These are phyloP conservation scores for Drosophila formosana DNA, from an alignment of 2,888 invertebrate genomes.

Conservation along the genomic window DNA sequence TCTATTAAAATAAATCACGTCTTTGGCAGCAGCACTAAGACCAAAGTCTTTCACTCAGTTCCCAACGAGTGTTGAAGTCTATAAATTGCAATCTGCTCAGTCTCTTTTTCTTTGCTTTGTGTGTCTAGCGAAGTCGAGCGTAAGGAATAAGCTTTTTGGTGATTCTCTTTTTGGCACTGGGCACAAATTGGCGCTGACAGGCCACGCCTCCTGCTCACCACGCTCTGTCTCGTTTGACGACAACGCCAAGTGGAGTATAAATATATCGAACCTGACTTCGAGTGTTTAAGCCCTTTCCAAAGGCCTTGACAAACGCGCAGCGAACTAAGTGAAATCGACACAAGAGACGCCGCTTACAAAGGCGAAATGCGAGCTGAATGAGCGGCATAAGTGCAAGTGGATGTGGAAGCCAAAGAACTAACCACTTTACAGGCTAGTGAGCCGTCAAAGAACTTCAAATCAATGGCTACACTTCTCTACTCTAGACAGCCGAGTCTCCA, in stretches of 20 bases:
- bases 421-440: constrained; percentile 32
- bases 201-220: constrained; percentile 11
- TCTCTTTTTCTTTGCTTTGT: not conserved
- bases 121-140: constrained; percentile 33
- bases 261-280: constrained; percentile 76
- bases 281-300: constrained; percentile 79
- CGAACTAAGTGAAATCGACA: constrained; percentile 56
- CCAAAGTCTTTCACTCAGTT: constrained; percentile 30
- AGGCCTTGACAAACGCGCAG: constrained; percentile 54
- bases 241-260: constrained; percentile 75
- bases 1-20: constrained; percentile 83
- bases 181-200: constrained; percentile 59
- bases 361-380: constrained; percentile 28
- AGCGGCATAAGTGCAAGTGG: not conserved
- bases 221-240: constrained; percentile 25
- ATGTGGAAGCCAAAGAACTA: constrained; percentile 22
- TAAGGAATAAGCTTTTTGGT: constrained; percentile 24
- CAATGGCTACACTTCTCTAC: constrained; percentile 29
- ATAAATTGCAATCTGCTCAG: constrained; percentile 66
- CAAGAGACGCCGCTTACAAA: constrained; percentile 67
- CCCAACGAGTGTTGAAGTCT: constrained; percentile 72
- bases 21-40: constrained; percentile 62
- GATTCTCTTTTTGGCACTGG: constrained; percentile 46
- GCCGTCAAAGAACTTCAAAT: constrained; percentile 41
- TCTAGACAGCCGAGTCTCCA: constrained; percentile 16